Percentiles rank a stretch among this genome's conserved stretches.
Conservation (phyloP, 2,888 invertebrate genomes). For the Ernsta delagoae region DNA sequence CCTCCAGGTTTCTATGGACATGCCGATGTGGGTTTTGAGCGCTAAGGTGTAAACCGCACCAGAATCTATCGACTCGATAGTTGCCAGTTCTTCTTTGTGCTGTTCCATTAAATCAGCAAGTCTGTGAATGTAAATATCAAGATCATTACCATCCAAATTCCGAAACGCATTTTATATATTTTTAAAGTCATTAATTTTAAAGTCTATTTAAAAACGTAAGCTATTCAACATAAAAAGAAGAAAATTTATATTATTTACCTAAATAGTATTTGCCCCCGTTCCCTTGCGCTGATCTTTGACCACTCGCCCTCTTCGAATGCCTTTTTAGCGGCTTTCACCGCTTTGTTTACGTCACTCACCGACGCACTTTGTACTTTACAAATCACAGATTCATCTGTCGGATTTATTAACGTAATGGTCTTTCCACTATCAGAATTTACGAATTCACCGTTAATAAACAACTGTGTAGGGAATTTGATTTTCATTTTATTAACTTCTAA, state of each 20-base stretch:
- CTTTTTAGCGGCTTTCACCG: slow-evolving; percentile 94
- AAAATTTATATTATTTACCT: slow-evolving; percentile 74
- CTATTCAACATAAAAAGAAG: neutral
- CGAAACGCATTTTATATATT: neutral
- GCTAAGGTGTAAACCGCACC: slow-evolving; percentile 99
- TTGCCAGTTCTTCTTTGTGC: slow-evolving; percentile 97
- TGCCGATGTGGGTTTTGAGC: slow-evolving; percentile 97
- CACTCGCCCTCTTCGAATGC: slow-evolving; percentile 96
- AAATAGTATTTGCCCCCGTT: slow-evolving; percentile 93
- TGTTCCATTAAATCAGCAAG: slow-evolving; percentile 97
- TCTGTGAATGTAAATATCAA: slow-evolving; percentile 65
- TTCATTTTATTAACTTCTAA: slow-evolving; percentile 93
- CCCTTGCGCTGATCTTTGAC: slow-evolving; percentile 97
- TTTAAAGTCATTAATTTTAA: neutral
- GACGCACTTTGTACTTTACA: slow-evolving; percentile 91
- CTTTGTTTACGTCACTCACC: slow-evolving; percentile 92
- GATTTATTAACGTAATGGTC: slow-evolving; percentile 90
- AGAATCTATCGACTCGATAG: slow-evolving; percentile 96
- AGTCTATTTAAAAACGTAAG: no score
- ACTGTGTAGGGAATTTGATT: slow-evolving; percentile 93
- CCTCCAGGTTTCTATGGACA: slow-evolving; percentile 98
- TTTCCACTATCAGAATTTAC: slow-evolving; percentile 89
- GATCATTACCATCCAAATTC: neutral
- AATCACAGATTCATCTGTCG: slow-evolving; percentile 92
- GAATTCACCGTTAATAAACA: slow-evolving; percentile 97